Evolutionary conservation across 2,797 vertebrate species (phyloP).

Genomic region (Sylvia borin): DNA sequence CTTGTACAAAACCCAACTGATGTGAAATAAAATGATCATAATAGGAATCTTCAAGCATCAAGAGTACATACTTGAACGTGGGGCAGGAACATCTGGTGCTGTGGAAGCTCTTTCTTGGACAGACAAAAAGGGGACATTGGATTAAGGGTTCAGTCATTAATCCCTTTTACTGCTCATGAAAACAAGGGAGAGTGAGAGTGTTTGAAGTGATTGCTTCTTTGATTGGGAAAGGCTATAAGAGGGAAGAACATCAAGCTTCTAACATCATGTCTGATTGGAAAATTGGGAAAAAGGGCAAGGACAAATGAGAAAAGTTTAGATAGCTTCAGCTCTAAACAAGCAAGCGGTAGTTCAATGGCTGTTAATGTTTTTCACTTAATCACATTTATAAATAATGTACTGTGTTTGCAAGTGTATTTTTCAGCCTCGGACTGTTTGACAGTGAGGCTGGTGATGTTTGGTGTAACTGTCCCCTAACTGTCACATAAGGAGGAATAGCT

Average conservation of each 20-base stretch:
- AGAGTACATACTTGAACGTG: accelerated
- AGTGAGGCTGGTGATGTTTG: not conserved
- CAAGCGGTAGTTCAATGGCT: not conserved
- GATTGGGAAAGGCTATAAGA: not conserved
- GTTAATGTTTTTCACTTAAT: not conserved
- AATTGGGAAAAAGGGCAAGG: not conserved
- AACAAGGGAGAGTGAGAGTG: not conserved
- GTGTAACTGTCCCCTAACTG: too few relatives aligned
- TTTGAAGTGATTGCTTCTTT: not conserved
- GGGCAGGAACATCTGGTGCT: not conserved
- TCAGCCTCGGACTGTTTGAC: not conserved
- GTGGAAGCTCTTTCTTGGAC: not conserved
- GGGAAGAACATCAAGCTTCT: not conserved
- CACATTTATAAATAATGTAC: not conserved
- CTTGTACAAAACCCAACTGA: not conserved
- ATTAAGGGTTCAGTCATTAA: not conserved
- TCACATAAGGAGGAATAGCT: not conserved
- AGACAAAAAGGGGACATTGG: not conserved
- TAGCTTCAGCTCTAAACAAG: not conserved
- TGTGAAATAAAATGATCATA: not conserved
- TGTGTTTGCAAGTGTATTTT: not conserved
- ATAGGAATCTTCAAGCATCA: not conserved
- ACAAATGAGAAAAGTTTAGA: not conserved
- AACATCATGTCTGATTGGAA: not conserved
- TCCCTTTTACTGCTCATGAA: not conserved